Base-by-base conservation (phyloP, 2,888 invertebrate species). In the Xestia ashworthii region DNA sequence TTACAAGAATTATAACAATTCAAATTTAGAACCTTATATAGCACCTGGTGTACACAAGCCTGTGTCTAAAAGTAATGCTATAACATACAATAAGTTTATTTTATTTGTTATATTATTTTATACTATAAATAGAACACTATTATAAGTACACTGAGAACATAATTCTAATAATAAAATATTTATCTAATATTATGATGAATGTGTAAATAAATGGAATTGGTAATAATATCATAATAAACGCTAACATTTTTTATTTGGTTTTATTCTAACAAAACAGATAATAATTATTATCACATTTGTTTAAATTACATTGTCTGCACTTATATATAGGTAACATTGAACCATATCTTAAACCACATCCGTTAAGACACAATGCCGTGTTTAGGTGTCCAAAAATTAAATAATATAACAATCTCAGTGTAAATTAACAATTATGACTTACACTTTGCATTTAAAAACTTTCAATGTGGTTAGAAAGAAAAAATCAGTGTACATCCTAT, bases 1-100 rank as follows among this genome's bases (percentile, higher is more conserved):
- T 93, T 99, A 98, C 92, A 98, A 98, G 85, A 98, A 98, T 93
- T 99, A 99, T 91, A 98, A 98, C 92, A 98, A 97, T 89, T 97
- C 96, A 46, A 94, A 96, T 89, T 89, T 97, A 86, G 94, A 96
- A 85, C 96, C 97, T 2, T 97, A 96, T 88, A 90, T 97, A 80
- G 96, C 95, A 82, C 96, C 97, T 53, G 95, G 94, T 69, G 92
- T 96, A 70, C 91, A 93, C 79, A 83, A 87, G 64, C 60, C 87
- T 60, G 88, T 81, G 73, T 93, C 94, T 71, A 88, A 80, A 19
- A 90, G 90, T 85, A 87, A 84, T 88, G 77, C 81, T 79, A 74
- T 85, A 80, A 81, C 76, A 77, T 75, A 84, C 78, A 90, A 90
- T 84, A 84, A 86, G 81, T 70, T 88, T 76, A 83, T 87, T 60